Evolutionary conservation across 2,113 vertebrate genomes (phyloP).

Genomic region (Mystacornis crossleyi): DNA sequence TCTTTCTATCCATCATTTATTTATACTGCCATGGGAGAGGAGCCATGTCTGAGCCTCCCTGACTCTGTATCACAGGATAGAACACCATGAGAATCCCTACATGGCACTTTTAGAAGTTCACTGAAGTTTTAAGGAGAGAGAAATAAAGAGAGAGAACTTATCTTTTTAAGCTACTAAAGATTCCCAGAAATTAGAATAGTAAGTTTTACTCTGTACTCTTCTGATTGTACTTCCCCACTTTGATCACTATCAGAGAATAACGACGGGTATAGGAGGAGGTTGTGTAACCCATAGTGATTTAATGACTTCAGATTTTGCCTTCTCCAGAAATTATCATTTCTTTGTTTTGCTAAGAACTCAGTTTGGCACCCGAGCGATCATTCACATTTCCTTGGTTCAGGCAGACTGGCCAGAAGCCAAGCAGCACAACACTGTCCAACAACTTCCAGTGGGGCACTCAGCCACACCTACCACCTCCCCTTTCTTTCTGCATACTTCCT

Average conservation of each 20-base stretch:
- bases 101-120: neutral
- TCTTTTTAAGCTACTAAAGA: neutral
- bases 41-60: neutral
- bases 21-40: neutral
- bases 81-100: neutral
- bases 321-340: neutral
- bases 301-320: neutral
- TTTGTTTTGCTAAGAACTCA: neutral
- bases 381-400: neutral
- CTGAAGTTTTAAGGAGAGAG: neutral
- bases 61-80: neutral
- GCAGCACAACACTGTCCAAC: neutral
- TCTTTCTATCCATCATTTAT: neutral
- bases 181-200: neutral
- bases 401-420: neutral
- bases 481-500: neutral
- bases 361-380: neutral
- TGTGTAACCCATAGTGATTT: neutral
- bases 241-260: neutral
- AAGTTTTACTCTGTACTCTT: neutral
- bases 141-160: neutral
- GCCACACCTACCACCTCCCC: neutral
- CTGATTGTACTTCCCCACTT: neutral
- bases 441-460: neutral
- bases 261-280: neutral